These are phyloP conservation scores for Notothenia coriiceps DNA, from an alignment of 2,113 vertebrate species.

Conservation along the genomic window DNA sequence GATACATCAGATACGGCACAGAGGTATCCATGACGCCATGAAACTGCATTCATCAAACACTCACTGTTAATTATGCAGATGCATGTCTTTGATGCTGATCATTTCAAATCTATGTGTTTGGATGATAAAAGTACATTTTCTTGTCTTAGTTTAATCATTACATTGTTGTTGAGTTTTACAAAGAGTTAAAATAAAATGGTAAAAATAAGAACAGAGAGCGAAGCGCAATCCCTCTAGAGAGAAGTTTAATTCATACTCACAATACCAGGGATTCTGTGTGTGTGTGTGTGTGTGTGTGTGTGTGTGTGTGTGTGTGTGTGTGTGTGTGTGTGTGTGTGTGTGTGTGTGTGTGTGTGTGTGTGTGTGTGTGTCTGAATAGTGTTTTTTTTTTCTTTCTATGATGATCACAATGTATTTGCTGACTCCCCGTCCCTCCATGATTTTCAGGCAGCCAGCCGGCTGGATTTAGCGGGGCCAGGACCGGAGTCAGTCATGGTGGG, in stretches of 20 bases:
- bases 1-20: background rate
- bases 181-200: slow-evolving; percentile 17
- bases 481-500: slow-evolving; percentile 36
- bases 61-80: slow-evolving; percentile 15
- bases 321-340: slow-evolving; percentile 34
- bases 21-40: slow-evolving; percentile 36
- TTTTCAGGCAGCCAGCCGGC: slow-evolving; percentile 54
- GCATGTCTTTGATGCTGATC: slow-evolving; percentile 38
- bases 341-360: slow-evolving; percentile 30
- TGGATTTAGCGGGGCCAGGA: slow-evolving; percentile 70
- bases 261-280: slow-evolving; percentile 35
- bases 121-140: slow-evolving; percentile 6
- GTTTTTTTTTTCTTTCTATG: slow-evolving; percentile 63
- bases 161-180: slow-evolving; percentile 53
- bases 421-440: slow-evolving; percentile 58
- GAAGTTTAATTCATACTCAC: slow-evolving; percentile 83
- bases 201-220: slow-evolving; percentile 37
- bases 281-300: background rate
- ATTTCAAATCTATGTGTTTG: slow-evolving; percentile 44
- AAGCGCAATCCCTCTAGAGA: slow-evolving; percentile 70
- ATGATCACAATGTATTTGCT: slow-evolving; percentile 74
- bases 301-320: slow-evolving; percentile 33
- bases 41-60: slow-evolving; percentile 34
- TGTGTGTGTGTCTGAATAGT: slow-evolving; percentile 39
- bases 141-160: slow-evolving; percentile 59